These are phyloP conservation scores for Pelusios castaneus DNA, from an alignment of 2,113 vertebrate species.

Conservation along the genomic window DNA sequence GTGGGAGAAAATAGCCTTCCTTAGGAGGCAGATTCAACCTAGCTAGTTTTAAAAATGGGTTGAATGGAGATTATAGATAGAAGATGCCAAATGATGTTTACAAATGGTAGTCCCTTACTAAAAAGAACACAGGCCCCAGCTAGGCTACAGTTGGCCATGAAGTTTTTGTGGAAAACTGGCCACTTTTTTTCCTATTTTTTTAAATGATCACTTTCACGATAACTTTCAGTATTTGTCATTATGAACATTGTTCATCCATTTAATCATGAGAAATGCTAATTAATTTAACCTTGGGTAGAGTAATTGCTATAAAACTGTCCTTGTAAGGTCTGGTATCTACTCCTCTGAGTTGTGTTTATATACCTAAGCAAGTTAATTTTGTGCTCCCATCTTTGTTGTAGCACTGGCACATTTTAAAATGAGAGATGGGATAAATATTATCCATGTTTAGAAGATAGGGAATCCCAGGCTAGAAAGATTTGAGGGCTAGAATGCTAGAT, in stretches of 20 bases:
- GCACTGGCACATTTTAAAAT: background rate
- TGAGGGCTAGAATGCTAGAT: background rate
- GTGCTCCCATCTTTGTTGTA: background rate
- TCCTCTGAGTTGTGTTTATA: rapidly evolving
- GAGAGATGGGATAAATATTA: background rate
- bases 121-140: background rate
- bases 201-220: slow-evolving; percentile 54
- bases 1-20: too few relatives aligned
- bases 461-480: background rate
- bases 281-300: background rate
- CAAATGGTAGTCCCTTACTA: background rate
- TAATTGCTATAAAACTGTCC: background rate
- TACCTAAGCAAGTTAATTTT: slow-evolving; percentile 5
- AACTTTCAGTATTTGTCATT: slow-evolving; percentile 35
- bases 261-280: background rate
- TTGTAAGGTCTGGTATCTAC: background rate
- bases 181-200: slow-evolving; percentile 35
- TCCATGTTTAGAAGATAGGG: background rate
- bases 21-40: background rate
- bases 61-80: background rate
- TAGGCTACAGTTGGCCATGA: background rate
- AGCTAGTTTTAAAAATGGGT: background rate
- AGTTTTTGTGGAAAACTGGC: background rate
- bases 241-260: background rate
- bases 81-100: background rate